Percentiles rank a stretch among this genome's conserved stretches.
Evolutionary conservation across 2,888 invertebrate species (phyloP).

Genomic region (Timema podura): DNA sequence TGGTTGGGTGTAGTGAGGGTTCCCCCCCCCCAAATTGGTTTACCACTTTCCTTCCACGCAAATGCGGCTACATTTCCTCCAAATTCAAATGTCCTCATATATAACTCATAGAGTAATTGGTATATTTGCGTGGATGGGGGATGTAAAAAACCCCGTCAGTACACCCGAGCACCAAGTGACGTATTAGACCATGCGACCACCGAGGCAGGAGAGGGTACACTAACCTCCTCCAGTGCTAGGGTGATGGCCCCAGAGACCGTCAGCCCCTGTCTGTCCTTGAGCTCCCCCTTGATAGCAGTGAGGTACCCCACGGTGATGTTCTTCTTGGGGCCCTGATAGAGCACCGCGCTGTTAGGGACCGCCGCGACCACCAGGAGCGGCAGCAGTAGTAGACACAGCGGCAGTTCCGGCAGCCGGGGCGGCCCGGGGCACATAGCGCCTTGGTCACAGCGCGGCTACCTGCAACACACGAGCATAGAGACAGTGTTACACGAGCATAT

Average conservation of each 20-base stretch:
- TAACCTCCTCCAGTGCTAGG: slow-evolving; percentile 80
- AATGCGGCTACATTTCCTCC: no score
- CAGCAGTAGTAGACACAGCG: slow-evolving; percentile 36
- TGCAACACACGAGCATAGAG: neutral
- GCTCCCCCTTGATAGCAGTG: slow-evolving; percentile 63
- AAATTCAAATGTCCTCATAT: no score
- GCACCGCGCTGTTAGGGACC: slow-evolving; percentile 43
- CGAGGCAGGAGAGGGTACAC: slow-evolving; percentile 18
- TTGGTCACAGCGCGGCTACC: slow-evolving; percentile 46
- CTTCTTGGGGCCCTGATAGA: slow-evolving; percentile 10
- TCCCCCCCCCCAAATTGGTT: no score
- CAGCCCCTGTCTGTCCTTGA: slow-evolving; percentile 77
- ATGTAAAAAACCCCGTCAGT: no score
- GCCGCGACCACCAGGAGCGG: slow-evolving; percentile 38
- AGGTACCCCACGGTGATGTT: slow-evolving; percentile 34
- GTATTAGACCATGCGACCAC: no score
- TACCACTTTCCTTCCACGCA: no score
- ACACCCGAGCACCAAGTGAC: no score
- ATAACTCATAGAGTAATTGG: no score
- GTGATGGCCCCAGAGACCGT: slow-evolving; percentile 87
- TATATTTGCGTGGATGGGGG: no score
- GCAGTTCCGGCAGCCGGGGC: slow-evolving; percentile 48
- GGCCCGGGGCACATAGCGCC: slow-evolving; percentile 59
- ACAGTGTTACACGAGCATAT: no score
- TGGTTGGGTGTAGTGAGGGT: no score